Conservation (phyloP, 2,888 invertebrate species). For the Nebria salina region DNA sequence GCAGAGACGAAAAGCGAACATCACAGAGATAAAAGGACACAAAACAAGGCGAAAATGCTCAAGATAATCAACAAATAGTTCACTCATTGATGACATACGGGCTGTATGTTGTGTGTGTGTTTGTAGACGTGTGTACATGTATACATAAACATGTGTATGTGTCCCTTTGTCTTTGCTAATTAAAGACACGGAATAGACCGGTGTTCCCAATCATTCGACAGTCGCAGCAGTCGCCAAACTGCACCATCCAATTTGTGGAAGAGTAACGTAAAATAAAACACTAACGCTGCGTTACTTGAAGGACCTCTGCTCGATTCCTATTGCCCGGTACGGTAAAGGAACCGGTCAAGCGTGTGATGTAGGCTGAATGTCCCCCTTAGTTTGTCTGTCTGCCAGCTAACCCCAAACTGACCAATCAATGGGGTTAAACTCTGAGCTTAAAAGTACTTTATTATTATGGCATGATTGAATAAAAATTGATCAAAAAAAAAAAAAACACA, state of each 20-base stretch:
- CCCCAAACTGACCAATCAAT: conserved; percentile 41
- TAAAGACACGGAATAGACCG: conserved; percentile 42
- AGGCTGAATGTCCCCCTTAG: conserved; percentile 39
- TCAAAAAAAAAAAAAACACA: background rate
- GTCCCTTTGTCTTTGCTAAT: conserved; percentile 46
- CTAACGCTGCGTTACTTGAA: background rate
- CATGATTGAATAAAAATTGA: background rate
- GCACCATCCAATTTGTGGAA: background rate
- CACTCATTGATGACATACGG: conserved; percentile 26
- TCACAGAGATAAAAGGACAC: conserved; percentile 4
- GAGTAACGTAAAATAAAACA: background rate
- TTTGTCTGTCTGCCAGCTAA: conserved; percentile 22
- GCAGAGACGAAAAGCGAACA: background rate
- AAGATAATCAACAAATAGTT: conserved; percentile 38
- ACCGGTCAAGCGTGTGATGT: conserved; percentile 31
- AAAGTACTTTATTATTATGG: background rate
- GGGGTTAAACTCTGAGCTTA: background rate
- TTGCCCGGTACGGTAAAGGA: conserved; percentile 32
- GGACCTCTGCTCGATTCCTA: conserved; percentile 12
- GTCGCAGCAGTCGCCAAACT: conserved; percentile 19
- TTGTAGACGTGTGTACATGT: background rate
- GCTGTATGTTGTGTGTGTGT: background rate
- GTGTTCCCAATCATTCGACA: conserved; percentile 36
- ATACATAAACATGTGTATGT: conserved; percentile 22
- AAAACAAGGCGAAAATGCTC: conserved; percentile 5